Percentiles rank a stretch among this genome's conserved stretches.
Evolutionary conservation across 2,888 invertebrate species (phyloP).

Genomic region (Tipula vernalis): DNA sequence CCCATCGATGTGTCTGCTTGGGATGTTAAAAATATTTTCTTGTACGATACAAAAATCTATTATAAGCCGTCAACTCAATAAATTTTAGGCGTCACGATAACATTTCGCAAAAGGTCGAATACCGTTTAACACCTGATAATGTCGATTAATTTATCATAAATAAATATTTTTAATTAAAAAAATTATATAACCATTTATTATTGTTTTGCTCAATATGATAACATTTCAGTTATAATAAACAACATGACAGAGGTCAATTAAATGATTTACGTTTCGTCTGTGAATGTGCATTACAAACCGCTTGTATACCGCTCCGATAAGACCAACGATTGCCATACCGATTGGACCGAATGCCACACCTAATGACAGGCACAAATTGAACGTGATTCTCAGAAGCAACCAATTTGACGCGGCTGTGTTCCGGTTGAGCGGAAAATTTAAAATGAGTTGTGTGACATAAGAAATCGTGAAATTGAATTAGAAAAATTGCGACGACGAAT

Average conservation of each 20-base stretch:
- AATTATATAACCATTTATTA: too few species aligned
- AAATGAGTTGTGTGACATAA: conserved; percentile 73
- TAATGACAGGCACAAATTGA: conserved; percentile 38
- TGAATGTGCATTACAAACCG: too few species aligned
- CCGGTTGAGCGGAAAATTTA: conserved; percentile 84
- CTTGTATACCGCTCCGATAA: too few species aligned
- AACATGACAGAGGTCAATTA: too few species aligned
- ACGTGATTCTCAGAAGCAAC: conserved; percentile 47
- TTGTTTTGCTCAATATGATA: too few species aligned
- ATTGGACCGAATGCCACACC: conserved; percentile 17
- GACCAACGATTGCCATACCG: too few species aligned
- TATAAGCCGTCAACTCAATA: background rate
- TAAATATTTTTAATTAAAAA: too few species aligned
- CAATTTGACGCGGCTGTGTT: conserved; percentile 61
- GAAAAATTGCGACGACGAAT: conserved; percentile 53
- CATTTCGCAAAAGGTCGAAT: background rate
- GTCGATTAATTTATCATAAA: background rate
- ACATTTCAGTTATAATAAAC: too few species aligned
- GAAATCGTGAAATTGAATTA: conserved; percentile 65
- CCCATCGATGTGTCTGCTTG: background rate
- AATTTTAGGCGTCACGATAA: background rate
- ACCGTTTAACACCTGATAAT: background rate
- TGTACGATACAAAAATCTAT: background rate
- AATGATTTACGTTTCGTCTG: too few species aligned
- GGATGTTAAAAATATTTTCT: background rate